Evolutionary conservation across 2,888 invertebrate species (phyloP), one percentile per base, ranked within the genome.

Genomic region (Chydorus sphaericus): DNA sequence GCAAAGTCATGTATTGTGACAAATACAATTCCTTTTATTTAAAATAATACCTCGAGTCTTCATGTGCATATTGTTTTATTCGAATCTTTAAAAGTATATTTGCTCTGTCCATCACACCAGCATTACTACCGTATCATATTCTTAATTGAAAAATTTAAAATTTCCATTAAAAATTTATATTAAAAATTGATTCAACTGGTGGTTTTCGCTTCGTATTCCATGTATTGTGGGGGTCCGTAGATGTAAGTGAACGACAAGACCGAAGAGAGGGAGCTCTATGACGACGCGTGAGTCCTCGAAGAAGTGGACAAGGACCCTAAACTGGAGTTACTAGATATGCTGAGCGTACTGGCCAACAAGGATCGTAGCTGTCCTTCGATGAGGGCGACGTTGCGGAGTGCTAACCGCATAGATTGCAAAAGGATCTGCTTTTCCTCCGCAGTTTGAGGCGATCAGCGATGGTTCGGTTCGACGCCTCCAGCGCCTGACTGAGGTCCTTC

Each of bases 301-400:
- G 91, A 90, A 1, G 93, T 93, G 36, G 91, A 92, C 55, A 94
- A 76, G 48, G 91, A 91, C 37, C 92, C 91, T 59, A 90, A 77
- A 67, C 90, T 91, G 55, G 92, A 92, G 71, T 91, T 91, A 65
- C 91, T 91, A 63, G 92, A 92, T 39, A 93, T 89, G 28, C 92
- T 92, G 61, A 92, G 74, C 1, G 91, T 92, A 67, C 91, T 91
- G 11, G 92, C 87, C 54, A 93, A 93, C 62, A 93, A 74, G n/a
- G 90, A 90, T 73, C 85, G 89, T 66, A 90, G 71, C 64, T 92
- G 90, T 50, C 89, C 86, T 72, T 96, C 94, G 57, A 94, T 73
- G 65, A 85, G 81, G 52, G 92, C 89, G 78, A 93, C 92, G 26
- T 85, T 82, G 56, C 85, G 80, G 55, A 94, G 74, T 1, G 91